phyloP scores from a whole-genome alignment of 2,888 invertebrate genomes.

The Caenorhabditis drosophilae region DNA sequence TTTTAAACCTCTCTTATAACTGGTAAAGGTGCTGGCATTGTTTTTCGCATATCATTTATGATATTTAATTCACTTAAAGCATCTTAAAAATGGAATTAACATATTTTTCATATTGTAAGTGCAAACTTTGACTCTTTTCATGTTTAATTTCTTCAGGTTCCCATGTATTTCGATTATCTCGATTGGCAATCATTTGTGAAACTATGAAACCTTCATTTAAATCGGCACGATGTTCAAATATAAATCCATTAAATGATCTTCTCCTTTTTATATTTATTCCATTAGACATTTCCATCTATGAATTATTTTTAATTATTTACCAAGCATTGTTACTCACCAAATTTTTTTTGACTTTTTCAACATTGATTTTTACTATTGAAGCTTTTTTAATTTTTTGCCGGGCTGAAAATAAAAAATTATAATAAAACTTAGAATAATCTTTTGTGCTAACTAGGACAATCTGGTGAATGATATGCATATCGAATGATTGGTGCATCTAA shows the following conservation, averaged over 20 bases:
- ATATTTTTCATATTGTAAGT: not conserved
- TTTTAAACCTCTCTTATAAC: slow-evolving; percentile 11
- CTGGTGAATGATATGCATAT: slow-evolving; percentile 32
- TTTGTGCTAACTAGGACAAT: slow-evolving; percentile 24
- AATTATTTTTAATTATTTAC: slow-evolving; percentile 5
- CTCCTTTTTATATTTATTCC: slow-evolving; percentile 10
- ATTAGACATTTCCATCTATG: slow-evolving; percentile 2
- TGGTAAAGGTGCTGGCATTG: slow-evolving; percentile 16
- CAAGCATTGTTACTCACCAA: too few species aligned
- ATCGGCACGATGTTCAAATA: slow-evolving; percentile 14
- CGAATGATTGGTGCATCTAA: slow-evolving; percentile 28
- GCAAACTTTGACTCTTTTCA: not conserved
- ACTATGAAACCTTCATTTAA: slow-evolving; percentile 1
- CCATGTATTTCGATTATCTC: not conserved
- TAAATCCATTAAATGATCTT: slow-evolving; percentile 25
- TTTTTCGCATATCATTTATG: slow-evolving; percentile 22
- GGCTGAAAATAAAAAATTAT: slow-evolving; percentile 8
- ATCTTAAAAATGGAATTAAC: not conserved
- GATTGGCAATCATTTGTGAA: not conserved
- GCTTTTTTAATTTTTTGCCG: slow-evolving; percentile 7
- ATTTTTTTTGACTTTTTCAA: too few species aligned
- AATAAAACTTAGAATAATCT: not conserved
- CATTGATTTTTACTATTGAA: too few species aligned
- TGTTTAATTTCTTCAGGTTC: not conserved
- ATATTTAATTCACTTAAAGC: not conserved